These are phyloP conservation scores for Sinodicranocentrus sp. DNA, from an alignment of 2,888 invertebrate genomes.

Conservation along the genomic window DNA sequence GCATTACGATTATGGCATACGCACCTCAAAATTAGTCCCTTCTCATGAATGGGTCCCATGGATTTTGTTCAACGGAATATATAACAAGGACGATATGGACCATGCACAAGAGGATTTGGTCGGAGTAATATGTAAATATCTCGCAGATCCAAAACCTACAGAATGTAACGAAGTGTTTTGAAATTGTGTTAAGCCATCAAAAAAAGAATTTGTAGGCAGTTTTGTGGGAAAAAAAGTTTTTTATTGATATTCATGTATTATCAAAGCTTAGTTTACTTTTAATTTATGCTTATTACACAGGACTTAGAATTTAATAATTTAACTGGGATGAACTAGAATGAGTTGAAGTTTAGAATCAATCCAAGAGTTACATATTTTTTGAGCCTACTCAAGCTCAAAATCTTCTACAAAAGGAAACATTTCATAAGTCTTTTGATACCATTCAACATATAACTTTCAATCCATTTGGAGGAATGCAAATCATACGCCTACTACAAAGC, in stretches of 20 bases:
- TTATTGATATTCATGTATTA: conserved; percentile 37
- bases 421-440: neutral
- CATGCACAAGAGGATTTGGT: conserved; percentile 66
- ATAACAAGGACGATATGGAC: conserved; percentile 66
- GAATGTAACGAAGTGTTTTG: conserved; percentile 64
- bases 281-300: conserved; percentile 10
- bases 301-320: conserved; percentile 23
- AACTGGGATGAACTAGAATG: conserved; percentile 48
- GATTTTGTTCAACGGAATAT: conserved; percentile 66
- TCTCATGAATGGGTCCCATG: conserved; percentile 68
- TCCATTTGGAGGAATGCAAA: neutral
- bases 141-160: conserved; percentile 62
- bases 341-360: conserved; percentile 4
- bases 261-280: conserved; percentile 43
- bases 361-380: no score
- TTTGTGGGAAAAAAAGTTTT: conserved; percentile 33
- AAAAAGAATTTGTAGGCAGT: neutral
- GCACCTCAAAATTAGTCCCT: conserved; percentile 60
- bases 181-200: neutral
- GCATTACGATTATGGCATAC: conserved; percentile 52
- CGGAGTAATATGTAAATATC: conserved; percentile 58
- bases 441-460: neutral
- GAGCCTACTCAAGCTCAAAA: neutral
- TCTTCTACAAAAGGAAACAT: neutral
- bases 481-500: no score